These are phyloP conservation scores for Caenorhabditis sp. DNA, from an alignment of 2,888 invertebrate genomes.

Conservation along the genomic window DNA sequence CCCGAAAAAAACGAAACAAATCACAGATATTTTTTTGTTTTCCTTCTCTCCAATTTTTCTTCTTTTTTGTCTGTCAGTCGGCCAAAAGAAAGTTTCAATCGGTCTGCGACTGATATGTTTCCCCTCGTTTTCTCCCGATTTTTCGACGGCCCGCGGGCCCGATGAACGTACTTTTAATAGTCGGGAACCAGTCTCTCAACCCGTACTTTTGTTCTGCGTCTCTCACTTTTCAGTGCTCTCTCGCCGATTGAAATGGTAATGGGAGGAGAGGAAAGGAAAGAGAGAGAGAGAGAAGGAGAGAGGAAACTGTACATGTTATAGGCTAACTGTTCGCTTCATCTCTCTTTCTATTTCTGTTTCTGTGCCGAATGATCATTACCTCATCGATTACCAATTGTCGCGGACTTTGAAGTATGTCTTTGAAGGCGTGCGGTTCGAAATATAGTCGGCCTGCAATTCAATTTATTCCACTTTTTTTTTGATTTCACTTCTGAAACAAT, in stretches of 20 bases:
- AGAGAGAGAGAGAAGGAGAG: slow-evolving; percentile 14
- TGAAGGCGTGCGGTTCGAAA: slow-evolving; percentile 69
- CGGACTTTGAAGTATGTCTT: slow-evolving; percentile 70
- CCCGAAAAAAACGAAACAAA: neutral
- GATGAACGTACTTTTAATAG: slow-evolving; percentile 42
- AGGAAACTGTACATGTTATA: slow-evolving; percentile 17
- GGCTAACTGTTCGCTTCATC: slow-evolving; percentile 45
- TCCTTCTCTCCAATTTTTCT: slow-evolving; percentile 9
- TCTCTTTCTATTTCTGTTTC: no score
- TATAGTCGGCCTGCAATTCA: slow-evolving; percentile 45
- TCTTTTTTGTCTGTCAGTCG: no score
- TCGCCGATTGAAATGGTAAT: slow-evolving; percentile 42
- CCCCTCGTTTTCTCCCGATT: neutral
- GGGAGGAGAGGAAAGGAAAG: slow-evolving; percentile 12
- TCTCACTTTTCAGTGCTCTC: slow-evolving; percentile 12
- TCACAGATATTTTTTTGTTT: slow-evolving; percentile 23
- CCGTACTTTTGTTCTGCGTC: slow-evolving; percentile 21
- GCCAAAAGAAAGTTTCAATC: no score
- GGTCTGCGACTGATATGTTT: slow-evolving; percentile 23
- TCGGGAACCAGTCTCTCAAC: slow-evolving; percentile 43
- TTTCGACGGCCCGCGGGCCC: neutral
- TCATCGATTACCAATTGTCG: slow-evolving; percentile 69
- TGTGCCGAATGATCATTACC: slow-evolving; percentile 36
- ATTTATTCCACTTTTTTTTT: neutral
- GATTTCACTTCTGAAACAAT: neutral